Evolutionary conservation across 2,113 vertebrate species (phyloP).

Genomic region (Pelecanus crispus): DNA sequence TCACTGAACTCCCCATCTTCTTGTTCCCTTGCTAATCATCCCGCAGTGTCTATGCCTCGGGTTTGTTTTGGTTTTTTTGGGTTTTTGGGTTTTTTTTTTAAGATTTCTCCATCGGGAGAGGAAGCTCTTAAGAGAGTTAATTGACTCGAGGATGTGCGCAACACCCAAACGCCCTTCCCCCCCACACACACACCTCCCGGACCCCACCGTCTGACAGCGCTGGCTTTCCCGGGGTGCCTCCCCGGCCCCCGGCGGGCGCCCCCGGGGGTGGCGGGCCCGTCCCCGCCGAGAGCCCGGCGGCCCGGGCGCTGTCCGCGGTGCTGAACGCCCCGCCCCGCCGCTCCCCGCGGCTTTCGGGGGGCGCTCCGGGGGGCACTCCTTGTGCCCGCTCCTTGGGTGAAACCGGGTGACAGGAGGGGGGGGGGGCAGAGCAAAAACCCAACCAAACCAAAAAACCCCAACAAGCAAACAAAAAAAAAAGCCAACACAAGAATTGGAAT

Average conservation of each 20-base stretch:
- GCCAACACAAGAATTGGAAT: rapidly evolving
- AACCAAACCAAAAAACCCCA: neutral
- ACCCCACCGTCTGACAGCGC: neutral
- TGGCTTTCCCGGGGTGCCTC: neutral
- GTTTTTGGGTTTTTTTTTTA: neutral
- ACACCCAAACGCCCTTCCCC: neutral
- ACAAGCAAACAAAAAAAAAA: no score
- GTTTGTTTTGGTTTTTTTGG: neutral
- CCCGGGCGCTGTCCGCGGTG: conserved; percentile 13
- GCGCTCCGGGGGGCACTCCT: no score
- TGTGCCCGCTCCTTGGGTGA: neutral
- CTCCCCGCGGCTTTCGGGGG: no score
- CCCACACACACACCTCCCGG: neutral
- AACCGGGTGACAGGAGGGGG: rapidly evolving
- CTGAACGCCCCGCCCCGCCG: no score
- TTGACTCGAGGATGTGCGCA: neutral
- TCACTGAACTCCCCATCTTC: neutral
- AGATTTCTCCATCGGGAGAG: neutral
- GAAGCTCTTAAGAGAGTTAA: neutral
- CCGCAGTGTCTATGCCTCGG: rapidly evolving
- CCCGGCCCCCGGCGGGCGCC: neutral
- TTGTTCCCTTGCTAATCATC: neutral
- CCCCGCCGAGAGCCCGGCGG: neutral
- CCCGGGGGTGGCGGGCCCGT: neutral
- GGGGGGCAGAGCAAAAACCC: rapidly evolving